Evolutionary conservation across 2,113 vertebrate genomes (phyloP), one percentile per base, ranked within the genome.

Genomic region (Anser cygnoides): DNA sequence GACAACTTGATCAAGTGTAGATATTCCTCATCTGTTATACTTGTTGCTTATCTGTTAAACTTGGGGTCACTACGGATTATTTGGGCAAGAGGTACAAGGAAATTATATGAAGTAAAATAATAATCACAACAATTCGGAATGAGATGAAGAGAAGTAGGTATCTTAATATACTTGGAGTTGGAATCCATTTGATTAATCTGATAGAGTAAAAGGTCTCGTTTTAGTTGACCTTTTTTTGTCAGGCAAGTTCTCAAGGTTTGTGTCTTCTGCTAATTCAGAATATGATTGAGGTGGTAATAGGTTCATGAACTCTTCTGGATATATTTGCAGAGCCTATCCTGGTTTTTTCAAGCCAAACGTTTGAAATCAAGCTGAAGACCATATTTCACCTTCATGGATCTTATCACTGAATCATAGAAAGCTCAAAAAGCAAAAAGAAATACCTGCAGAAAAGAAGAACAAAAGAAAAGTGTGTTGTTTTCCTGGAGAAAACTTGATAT

Each of bases 311-410:
- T 55, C 1, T 9, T 78, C 55, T 77, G 78, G 61, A 35, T 97
- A 5, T 71, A 73, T 93, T 93, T 96, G 70, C 93, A 96, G 96
- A 50, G 84, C 44, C 23, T 80, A 85, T 86, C 17, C 4, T 73
- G 95, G 39, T 80, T 18, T 55, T 91, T 82, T 90, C 72, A 90
- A 95, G 78, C 46, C 92, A 63, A 85, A 93, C 22, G 7, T 78
- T 49, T 95, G 90, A 79, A 74, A 70, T 58, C 17, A 91, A 91
- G 33, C 39, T 79, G 77, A 75, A 73, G 63, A 79, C 22, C 4
- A 3, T 31, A 20, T 67, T 91, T 49, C 14, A 28, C 3, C 3
- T 87, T 82, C 3, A 4, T 63, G 84, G 70, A 91, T 87, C n/a
- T 87, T 89, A 31, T 19, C 33, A 87, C 58, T 41, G 49, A 87